phyloP scores from a whole-genome alignment of 2,797 vertebrate genomes.

The Lutra lutra region DNA sequence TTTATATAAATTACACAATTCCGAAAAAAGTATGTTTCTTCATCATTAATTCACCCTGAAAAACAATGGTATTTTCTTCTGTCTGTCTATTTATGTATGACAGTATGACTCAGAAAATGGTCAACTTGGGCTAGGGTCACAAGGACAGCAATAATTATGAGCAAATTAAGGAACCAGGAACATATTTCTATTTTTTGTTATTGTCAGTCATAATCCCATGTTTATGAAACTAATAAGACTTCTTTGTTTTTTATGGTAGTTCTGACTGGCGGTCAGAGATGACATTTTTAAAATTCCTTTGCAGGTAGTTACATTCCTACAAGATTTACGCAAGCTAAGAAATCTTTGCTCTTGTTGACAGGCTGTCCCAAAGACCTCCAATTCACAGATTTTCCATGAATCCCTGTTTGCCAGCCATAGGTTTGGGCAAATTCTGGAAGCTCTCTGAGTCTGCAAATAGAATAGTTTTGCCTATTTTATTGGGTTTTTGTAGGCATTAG shows the following conservation, averaged over 20 bases:
- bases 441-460: neutral
- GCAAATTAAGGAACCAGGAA: conserved; percentile 8
- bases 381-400: conserved; percentile 1
- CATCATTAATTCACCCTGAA: neutral
- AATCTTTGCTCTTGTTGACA: neutral
- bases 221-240: neutral
- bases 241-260: neutral
- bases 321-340: conserved; percentile 26
- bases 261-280: neutral
- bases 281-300: conserved; percentile 42
- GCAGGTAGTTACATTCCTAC: neutral
- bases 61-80: neutral
- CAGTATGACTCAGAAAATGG: neutral
- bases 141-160: neutral
- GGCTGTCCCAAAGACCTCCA: neutral
- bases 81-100: neutral
- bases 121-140: neutral
- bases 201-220: neutral
- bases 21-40: neutral
- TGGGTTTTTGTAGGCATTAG: no score
- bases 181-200: neutral
- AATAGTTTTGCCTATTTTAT: neutral
- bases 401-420: neutral
- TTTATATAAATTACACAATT: neutral
- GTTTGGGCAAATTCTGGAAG: neutral